Evolutionary conservation across 2,888 invertebrate genomes (phyloP).

Genomic region (Athripsodes cinereus): DNA sequence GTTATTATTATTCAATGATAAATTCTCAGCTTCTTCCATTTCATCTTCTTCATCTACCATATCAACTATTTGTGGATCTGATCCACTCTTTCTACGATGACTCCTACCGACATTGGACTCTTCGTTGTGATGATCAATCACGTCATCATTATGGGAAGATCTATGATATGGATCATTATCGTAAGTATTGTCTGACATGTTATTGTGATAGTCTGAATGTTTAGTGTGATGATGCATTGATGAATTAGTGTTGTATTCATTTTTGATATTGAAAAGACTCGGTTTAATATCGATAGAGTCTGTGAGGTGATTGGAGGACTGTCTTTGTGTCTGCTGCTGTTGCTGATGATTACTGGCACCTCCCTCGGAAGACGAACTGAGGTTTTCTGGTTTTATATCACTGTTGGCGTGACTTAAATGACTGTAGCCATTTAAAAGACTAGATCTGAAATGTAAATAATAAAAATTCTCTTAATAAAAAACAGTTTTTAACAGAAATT

Average conservation of each 20-base stretch:
- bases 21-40: slow-evolving; percentile 42
- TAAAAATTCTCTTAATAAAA: no score
- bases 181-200: slow-evolving; percentile 15
- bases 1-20: slow-evolving; percentile 39
- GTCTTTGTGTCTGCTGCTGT: slow-evolving; percentile 39
- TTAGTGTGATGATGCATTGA: slow-evolving; percentile 43
- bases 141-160: slow-evolving; percentile 16
- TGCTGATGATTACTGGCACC: slow-evolving; percentile 15
- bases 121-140: slow-evolving; percentile 4
- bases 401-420: slow-evolving; percentile 37
- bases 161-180: slow-evolving; percentile 19
- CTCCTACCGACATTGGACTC: slow-evolving; percentile 35
- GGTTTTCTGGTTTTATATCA: slow-evolving; percentile 47
- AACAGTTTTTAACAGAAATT: background rate
- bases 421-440: slow-evolving; percentile 47
- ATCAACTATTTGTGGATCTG: slow-evolving; percentile 18
- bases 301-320: slow-evolving; percentile 42
- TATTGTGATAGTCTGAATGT: slow-evolving; percentile 31
- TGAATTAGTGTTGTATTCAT: slow-evolving; percentile 37
- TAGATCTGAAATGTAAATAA: slow-evolving; percentile 37
- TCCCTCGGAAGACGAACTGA: slow-evolving; percentile 36
- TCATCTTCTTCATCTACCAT: slow-evolving; percentile 37
- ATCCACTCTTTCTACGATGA: slow-evolving; percentile 27
- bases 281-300: slow-evolving; percentile 46
- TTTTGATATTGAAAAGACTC: slow-evolving; percentile 46